A percentile compares a stretch with the other conserved stretches of the same genome.
Evolutionary conservation across 2,888 invertebrate genomes (phyloP).

Genomic region (Parnassius smintheus): DNA sequence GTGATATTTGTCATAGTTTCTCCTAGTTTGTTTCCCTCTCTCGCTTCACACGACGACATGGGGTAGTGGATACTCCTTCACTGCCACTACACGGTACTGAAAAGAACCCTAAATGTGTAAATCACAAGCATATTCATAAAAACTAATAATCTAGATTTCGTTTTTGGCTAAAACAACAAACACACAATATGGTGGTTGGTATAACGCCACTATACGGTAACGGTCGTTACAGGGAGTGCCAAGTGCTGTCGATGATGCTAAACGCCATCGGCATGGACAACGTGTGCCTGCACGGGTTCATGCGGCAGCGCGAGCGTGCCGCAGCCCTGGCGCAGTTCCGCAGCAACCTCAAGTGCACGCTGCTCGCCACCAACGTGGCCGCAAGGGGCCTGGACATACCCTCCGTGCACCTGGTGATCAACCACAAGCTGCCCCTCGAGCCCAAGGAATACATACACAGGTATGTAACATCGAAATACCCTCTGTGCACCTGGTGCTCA

Average conservation of each 20-base stretch:
- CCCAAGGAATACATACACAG: conserved; percentile 97
- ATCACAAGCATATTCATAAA: too few relatives aligned
- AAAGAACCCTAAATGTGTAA: too few relatives aligned
- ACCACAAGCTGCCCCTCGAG: conserved; percentile 94
- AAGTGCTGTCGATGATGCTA: conserved; percentile 93
- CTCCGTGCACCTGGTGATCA: conserved; percentile 95
- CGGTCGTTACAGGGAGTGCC: conserved; percentile 86
- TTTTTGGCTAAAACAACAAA: too few relatives aligned
- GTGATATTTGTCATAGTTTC: too few relatives aligned
- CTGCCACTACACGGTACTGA: too few relatives aligned
- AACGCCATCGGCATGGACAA: conserved; percentile 93
- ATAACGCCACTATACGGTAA: too few relatives aligned
- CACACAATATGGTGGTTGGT: too few relatives aligned
- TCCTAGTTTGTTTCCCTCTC: too few relatives aligned
- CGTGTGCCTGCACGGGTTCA: conserved; percentile 95
- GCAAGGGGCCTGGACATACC: conserved; percentile 98
- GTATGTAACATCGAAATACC: conserved; percentile 90
- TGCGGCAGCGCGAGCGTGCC: conserved; percentile 92
- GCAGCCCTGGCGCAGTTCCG: conserved; percentile 93
- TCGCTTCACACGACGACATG: too few relatives aligned
- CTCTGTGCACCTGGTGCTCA: conserved; percentile 95
- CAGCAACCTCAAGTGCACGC: conserved; percentile 91
- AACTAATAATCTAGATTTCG: too few relatives aligned
- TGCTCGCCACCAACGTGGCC: conserved; percentile 98
- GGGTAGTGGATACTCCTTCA: too few relatives aligned